Percentiles rank a stretch among this genome's conserved stretches.
phyloP scores from a whole-genome alignment of 2,888 invertebrate genomes.

The Drosophila kanekoi region DNA sequence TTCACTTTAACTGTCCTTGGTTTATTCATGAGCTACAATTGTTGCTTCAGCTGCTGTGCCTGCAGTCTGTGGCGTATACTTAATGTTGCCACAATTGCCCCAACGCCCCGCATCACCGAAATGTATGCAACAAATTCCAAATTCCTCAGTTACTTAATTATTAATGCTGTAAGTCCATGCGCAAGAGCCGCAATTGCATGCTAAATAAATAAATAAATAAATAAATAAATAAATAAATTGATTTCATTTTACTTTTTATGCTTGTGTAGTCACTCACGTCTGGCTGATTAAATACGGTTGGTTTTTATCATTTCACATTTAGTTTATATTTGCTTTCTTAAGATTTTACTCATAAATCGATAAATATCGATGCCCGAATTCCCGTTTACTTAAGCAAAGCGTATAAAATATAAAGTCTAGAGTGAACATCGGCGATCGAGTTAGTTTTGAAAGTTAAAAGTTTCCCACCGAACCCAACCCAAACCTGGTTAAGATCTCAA shows the following conservation, averaged over 20 bases:
- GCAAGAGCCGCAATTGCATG: slow-evolving; percentile 50
- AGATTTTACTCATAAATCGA: too few relatives aligned
- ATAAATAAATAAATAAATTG: slow-evolving; percentile 68
- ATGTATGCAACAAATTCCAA: slow-evolving; percentile 25
- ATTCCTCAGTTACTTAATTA: slow-evolving; percentile 24
- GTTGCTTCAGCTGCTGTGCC: slow-evolving; percentile 26
- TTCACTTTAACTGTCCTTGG: slow-evolving; percentile 4
- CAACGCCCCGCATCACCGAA: slow-evolving; percentile 5
- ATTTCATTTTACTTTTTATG: slow-evolving; percentile 26
- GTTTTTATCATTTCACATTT: too few relatives aligned
- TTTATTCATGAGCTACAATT: slow-evolving; percentile 29
- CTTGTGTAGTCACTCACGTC: neutral
- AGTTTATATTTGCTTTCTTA: too few relatives aligned
- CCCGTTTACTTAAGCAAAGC: too few relatives aligned
- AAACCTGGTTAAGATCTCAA: too few relatives aligned
- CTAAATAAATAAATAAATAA: slow-evolving; percentile 62
- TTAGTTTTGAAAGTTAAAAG: too few relatives aligned
- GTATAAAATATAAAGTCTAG: too few relatives aligned
- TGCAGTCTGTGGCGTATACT: slow-evolving; percentile 35
- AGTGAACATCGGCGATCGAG: too few relatives aligned
- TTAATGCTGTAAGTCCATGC: slow-evolving; percentile 46
- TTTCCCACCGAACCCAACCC: too few relatives aligned
- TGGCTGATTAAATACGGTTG: too few relatives aligned
- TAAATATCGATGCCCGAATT: too few relatives aligned
- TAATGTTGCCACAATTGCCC: slow-evolving; percentile 11